Percentiles rank a stretch among this genome's conserved stretches.
phyloP scores from a whole-genome alignment of 2,888 invertebrate species.

The Monoplex corrugatus region DNA sequence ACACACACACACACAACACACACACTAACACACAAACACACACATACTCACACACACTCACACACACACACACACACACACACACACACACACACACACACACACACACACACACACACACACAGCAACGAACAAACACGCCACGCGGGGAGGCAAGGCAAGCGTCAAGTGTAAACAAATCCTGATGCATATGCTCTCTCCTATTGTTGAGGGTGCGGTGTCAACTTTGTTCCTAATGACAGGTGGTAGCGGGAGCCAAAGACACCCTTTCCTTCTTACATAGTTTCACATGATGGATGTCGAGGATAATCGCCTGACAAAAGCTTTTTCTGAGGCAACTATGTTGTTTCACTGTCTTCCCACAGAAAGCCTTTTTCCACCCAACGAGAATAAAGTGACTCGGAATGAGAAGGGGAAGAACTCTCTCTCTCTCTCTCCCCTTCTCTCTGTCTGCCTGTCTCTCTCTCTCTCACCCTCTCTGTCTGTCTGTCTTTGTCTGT shows the following conservation, averaged over 20 bases:
- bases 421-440: no score
- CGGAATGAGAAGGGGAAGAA: no score
- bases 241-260: neutral
- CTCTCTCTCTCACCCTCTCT: no score
- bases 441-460: no score
- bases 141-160: no score
- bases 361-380: no score
- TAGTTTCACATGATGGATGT: neutral
- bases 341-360: no score
- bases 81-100: neutral
- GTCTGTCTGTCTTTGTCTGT: slow-evolving; percentile 7
- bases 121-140: neutral
- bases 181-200: neutral
- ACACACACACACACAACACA: neutral
- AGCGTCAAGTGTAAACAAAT: neutral
- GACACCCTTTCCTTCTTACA: neutral
- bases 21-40: no score
- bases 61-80: slow-evolving; percentile 23
- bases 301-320: neutral
- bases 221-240: neutral
- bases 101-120: neutral
- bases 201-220: neutral
- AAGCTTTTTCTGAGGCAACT: neutral
- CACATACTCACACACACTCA: no score
- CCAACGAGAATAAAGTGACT: no score